Percentiles rank a stretch among this genome's conserved stretches.
Evolutionary conservation across 2,113 vertebrate species (phyloP).

Genomic region (Scartelaos histophorus): DNA sequence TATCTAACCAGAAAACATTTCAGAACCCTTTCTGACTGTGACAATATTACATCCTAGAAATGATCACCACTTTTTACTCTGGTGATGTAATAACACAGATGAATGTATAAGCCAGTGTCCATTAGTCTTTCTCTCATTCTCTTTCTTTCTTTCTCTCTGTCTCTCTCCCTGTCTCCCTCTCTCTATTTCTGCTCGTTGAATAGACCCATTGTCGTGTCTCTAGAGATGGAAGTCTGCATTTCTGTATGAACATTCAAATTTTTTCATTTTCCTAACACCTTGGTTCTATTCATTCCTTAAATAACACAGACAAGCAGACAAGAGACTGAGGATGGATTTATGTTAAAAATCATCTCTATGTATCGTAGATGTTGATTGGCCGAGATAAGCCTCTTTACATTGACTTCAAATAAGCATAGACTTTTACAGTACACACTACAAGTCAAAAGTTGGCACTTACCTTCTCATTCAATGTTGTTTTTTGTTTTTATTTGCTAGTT

Average conservation of each 20-base stretch:
- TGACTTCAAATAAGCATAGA: background rate
- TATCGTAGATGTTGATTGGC: background rate
- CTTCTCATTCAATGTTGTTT: too few relatives aligned
- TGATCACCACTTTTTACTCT: background rate
- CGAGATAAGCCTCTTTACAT: background rate
- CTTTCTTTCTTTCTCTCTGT: background rate
- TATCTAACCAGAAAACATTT: background rate
- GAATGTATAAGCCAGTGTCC: constrained; percentile 38
- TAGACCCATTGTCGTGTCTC: constrained; percentile 5
- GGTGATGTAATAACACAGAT: constrained; percentile 11
- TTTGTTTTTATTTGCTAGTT: too few relatives aligned
- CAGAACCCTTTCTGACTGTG: background rate
- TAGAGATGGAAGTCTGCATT: constrained; percentile 20
- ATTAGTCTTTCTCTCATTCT: constrained; percentile 3
- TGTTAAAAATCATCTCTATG: background rate
- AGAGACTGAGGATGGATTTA: background rate
- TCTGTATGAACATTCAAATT: constrained; percentile 17
- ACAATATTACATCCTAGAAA: background rate
- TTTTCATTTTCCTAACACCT: constrained; percentile 8
- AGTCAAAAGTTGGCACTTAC: too few relatives aligned
- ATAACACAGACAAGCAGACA: background rate
- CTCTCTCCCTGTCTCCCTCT: constrained; percentile 28
- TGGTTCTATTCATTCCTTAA: background rate
- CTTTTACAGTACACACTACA: too few relatives aligned
- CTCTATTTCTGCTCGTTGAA: background rate